A percentile compares a stretch with the other conserved stretches of the same genome.
phyloP scores from a whole-genome alignment of 2,888 invertebrate genomes.

The Acleris sparsana region DNA sequence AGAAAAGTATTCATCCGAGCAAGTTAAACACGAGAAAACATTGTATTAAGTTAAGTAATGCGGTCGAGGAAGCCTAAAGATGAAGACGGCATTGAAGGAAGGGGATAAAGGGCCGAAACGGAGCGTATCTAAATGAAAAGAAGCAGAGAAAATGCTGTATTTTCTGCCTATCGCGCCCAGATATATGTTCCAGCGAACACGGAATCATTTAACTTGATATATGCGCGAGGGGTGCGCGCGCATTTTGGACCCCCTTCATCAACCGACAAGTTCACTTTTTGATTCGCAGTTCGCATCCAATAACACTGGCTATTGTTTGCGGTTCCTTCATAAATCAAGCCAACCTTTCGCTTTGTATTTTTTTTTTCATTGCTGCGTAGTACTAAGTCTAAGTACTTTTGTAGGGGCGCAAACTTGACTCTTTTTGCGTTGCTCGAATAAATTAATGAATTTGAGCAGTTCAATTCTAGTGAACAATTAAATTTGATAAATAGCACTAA shows the following conservation, averaged over 20 bases:
- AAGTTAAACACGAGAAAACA: slow-evolving; percentile 55
- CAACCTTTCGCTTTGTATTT: no score
- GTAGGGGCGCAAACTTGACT: no score
- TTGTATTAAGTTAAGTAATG: slow-evolving; percentile 68
- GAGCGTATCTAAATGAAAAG: slow-evolving; percentile 63
- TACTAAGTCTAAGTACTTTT: no score
- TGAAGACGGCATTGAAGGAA: slow-evolving; percentile 60
- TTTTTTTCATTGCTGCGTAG: no score
- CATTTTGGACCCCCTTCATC: slow-evolving; percentile 37
- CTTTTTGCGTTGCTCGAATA: no score
- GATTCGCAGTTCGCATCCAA: slow-evolving; percentile 1
- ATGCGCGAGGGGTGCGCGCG: slow-evolving; percentile 47
- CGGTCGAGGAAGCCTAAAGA: slow-evolving; percentile 51
- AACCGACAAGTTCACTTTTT: slow-evolving; percentile 27
- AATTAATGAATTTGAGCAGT: no score
- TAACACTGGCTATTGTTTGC: not conserved
- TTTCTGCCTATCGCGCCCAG: slow-evolving; percentile 57
- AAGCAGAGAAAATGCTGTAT: slow-evolving; percentile 56
- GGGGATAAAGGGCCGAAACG: slow-evolving; percentile 56
- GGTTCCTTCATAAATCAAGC: no score
- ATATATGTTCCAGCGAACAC: slow-evolving; percentile 50
- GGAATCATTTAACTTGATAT: slow-evolving; percentile 61
- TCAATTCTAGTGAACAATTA: no score
- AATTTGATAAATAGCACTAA: no score
- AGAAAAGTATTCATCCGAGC: slow-evolving; percentile 45